Conservation (phyloP, 2,113 vertebrate species). For the Argyrosomus japonicus region DNA sequence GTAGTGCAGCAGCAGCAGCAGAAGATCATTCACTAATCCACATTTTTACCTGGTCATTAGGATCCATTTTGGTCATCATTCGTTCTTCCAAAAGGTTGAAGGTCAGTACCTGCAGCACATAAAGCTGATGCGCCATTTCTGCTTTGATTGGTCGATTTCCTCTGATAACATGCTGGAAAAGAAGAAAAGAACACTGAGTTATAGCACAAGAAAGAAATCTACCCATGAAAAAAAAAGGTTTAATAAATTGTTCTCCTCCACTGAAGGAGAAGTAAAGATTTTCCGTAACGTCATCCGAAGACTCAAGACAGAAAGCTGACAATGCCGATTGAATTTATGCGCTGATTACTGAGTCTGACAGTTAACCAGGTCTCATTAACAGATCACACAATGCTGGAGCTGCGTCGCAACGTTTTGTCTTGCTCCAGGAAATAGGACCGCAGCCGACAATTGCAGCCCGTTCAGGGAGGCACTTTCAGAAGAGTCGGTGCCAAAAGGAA, state of each 20-base stretch:
- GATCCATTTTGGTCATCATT: conserved; percentile 99
- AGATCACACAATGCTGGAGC: conserved; percentile 9
- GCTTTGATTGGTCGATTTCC: conserved; percentile 99
- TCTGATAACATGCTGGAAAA: conserved; percentile 92
- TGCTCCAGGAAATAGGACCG: conserved; percentile 22
- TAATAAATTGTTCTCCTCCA: background rate
- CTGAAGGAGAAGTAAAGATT: background rate
- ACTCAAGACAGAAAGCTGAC: background rate
- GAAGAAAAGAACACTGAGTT: conserved; percentile 16
- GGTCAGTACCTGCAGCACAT: conserved; percentile 96
- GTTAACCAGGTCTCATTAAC: conserved; percentile 19
- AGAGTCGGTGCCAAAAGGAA: conserved; percentile 58
- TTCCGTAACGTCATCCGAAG: background rate
- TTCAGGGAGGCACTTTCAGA: conserved; percentile 45
- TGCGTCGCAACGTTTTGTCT: conserved; percentile 12
- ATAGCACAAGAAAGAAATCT: background rate
- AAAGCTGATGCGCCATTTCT: conserved; percentile 99
- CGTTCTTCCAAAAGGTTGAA: conserved; percentile 98
- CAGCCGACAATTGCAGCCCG: conserved; percentile 42
- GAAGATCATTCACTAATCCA: background rate
- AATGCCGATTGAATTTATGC: background rate
- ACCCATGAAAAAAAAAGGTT: background rate
- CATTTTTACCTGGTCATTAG: conserved; percentile 91
- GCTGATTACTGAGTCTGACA: background rate
- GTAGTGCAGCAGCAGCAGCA: too few species aligned